Evolutionary conservation across 2,113 vertebrate genomes (phyloP).

Genomic region (Lipotes vexillifer): DNA sequence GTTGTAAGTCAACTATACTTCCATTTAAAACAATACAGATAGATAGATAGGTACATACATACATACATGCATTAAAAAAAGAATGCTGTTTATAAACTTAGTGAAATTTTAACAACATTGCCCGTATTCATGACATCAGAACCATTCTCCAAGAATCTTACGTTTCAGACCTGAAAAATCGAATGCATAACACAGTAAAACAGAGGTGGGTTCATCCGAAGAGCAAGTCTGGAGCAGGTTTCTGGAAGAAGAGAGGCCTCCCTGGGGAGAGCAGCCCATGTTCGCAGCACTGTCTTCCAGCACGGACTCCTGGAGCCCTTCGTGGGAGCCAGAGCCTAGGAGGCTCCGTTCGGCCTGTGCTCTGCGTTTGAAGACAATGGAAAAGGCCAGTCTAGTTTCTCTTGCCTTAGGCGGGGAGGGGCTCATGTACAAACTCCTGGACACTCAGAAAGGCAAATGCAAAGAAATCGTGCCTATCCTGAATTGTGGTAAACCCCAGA

Average conservation of each 20-base stretch:
- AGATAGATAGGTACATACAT: background rate
- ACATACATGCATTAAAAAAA: background rate
- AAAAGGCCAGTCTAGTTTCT: background rate
- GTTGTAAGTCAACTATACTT: background rate
- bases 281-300: constrained; percentile 57
- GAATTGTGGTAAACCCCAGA: background rate
- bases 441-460: background rate
- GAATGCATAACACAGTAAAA: background rate
- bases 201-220: background rate
- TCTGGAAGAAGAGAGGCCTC: background rate
- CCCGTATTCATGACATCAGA: too few species aligned
- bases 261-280: constrained; percentile 27
- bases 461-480: background rate
- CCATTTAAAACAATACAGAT: background rate
- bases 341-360: constrained; percentile 28
- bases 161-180: background rate
- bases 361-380: background rate
- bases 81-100: background rate
- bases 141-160: background rate
- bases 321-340: constrained; percentile 28
- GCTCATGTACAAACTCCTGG: background rate
- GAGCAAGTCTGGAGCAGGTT: background rate
- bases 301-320: constrained; percentile 28
- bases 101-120: background rate
- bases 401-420: background rate